Base-by-base conservation (phyloP, 2,797 vertebrate species). In the Ctenochaetus hawaiiensis region DNA sequence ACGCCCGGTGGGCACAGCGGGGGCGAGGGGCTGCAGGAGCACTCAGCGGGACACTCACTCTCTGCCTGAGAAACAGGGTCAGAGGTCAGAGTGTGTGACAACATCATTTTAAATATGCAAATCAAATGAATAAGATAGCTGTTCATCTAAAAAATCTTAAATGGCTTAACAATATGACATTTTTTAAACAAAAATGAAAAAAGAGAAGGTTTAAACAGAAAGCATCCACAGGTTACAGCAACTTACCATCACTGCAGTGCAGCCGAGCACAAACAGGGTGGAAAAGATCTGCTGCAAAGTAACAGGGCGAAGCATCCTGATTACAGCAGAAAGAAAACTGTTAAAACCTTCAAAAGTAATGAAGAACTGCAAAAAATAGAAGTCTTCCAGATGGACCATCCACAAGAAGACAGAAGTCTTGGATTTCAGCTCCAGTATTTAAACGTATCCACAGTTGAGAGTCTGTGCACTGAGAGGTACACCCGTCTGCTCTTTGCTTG, bases 1-100 rank as follows among this genome's bases (percentile, higher is more conserved):
- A 94, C 82, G 0, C 95, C 94, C 0, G 86, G 83, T 0, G 85
- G 88, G 75, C 95, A 96, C 39, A 58, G 45, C 0, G 84, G 90
- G 10, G 86, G 84, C 0, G 51, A 68, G 3, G 82, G 47, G 18
- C 75, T 56, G 62, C 95, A 96, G 60, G 86, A 91, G 73, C 95
- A 96, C 53, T 81, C 81, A 0, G 75, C 65, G 0, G 90, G 86
- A 77, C 94, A 95, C 74, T 82, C 83, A 0, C 48, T 72, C 47
- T 81, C 70, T 51, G 82, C 87, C 94, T 95, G 87, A 61, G 54
- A 23, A 45, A 22, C 8, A 43, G 52, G 68, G 78, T 80, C 60
- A 86, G 39, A 72, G 72, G 66, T 78, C 9, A 81, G 58, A 12
- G 43, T 67, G 26, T 44, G 45, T 20, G 3, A 47, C 3, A 34